Evolutionary conservation across 2,797 vertebrate species (phyloP).

Genomic region (Acanthurus lineatus): DNA sequence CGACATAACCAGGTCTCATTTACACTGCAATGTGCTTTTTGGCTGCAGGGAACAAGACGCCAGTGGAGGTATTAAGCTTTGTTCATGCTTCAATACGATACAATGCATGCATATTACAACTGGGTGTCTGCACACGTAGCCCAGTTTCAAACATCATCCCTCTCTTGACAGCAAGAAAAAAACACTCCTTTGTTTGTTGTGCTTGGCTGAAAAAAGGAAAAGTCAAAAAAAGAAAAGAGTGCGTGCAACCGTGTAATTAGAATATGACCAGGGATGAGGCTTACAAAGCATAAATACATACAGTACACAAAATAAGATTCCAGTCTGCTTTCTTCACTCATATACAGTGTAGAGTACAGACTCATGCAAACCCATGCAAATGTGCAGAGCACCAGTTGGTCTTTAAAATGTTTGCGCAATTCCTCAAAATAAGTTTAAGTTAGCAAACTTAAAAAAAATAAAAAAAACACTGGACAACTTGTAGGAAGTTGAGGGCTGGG

Average conservation of each 20-base stretch:
- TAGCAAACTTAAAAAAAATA: neutral
- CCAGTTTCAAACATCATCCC: neutral
- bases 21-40: neutral
- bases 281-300: neutral
- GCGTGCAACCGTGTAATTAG: neutral
- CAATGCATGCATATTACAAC: neutral
- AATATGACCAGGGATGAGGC: neutral
- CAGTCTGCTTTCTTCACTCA: neutral
- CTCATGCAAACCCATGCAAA: neutral
- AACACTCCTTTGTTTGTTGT: neutral
- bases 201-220: neutral
- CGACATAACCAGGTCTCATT: neutral
- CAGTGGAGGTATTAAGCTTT: neutral
- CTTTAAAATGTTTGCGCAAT: neutral
- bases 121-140: neutral
- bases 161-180: neutral
- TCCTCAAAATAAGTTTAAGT: neutral
- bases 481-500: constrained; percentile 16
- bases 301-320: neutral
- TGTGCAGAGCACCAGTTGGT: neutral
- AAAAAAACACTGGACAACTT: neutral
- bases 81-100: neutral
- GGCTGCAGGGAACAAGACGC: neutral
- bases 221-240: neutral
- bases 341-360: neutral